Percentiles rank a stretch among this genome's conserved stretches.
phyloP scores from a whole-genome alignment of 2,888 invertebrate genomes.

The Drosophila leonis region DNA sequence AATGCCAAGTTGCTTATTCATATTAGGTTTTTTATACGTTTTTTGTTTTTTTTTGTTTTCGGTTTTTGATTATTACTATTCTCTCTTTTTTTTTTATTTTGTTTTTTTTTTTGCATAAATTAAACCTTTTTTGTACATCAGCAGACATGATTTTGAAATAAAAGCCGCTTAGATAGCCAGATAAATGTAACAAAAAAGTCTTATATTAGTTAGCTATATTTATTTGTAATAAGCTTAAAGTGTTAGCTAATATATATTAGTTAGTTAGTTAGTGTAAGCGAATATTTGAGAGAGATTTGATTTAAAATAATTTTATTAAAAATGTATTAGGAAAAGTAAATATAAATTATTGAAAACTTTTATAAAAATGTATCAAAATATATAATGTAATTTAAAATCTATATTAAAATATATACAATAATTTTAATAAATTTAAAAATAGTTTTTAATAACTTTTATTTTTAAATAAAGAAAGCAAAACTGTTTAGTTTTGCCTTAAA shows the following conservation, averaged over 20 bases:
- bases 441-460: no score
- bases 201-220: neutral
- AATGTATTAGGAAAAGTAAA: no score
- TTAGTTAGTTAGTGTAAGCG: no score
- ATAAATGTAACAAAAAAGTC: neutral
- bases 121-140: slow-evolving; percentile 54
- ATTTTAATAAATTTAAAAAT: no score
- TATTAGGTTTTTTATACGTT: slow-evolving; percentile 36
- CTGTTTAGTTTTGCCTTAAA: no score
- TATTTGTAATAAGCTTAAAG: neutral
- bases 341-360: no score
- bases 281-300: neutral
- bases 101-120: slow-evolving; percentile 68
- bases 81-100: slow-evolving; percentile 19
- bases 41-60: slow-evolving; percentile 16
- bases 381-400: no score
- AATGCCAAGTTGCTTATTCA: slow-evolving; percentile 61
- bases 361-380: no score
- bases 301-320: neutral
- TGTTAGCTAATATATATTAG: neutral
- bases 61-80: slow-evolving; percentile 27
- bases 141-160: slow-evolving; percentile 31
- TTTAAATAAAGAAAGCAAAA: no score
- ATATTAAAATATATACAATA: no score
- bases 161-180: slow-evolving; percentile 3